These are phyloP conservation scores for Nomada fabriciana DNA, from an alignment of 2,888 invertebrate genomes.

Conservation along the genomic window DNA sequence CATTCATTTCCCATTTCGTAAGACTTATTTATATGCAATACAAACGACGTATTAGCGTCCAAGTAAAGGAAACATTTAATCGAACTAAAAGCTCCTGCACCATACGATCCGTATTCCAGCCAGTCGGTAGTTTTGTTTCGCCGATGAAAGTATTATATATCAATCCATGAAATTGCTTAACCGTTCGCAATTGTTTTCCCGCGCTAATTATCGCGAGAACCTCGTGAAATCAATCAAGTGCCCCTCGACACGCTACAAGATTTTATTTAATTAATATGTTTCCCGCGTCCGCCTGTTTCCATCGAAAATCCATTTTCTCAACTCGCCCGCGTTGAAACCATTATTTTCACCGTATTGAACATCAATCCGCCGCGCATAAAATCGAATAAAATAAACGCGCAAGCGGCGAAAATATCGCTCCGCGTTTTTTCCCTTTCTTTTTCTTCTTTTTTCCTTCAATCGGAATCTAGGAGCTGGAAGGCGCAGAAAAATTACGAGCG, in stretches of 20 bases:
- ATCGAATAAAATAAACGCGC: too few relatives aligned
- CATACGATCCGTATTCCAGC: not conserved
- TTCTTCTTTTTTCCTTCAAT: not conserved
- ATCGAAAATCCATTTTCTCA: not conserved
- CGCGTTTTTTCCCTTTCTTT: not conserved
- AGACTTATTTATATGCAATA: not conserved
- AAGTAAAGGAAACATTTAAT: not conserved
- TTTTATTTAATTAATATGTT: constrained; percentile 7
- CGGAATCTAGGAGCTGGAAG: constrained; percentile 27
- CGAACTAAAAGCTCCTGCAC: not conserved
- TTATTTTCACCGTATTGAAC: not conserved
- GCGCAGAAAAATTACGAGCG: constrained; percentile 51
- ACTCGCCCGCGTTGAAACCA: not conserved
- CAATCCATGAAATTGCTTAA: not conserved
- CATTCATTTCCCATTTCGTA: too few relatives aligned
- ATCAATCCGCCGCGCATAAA: not conserved
- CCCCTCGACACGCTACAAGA: not conserved
- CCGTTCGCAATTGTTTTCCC: not conserved
- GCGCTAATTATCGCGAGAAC: not conserved
- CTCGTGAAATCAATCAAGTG: constrained; percentile 15
- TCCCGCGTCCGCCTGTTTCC: not conserved
- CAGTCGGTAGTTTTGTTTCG: not conserved
- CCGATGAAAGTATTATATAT: not conserved
- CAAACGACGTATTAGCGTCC: not conserved
- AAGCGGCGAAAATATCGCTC: not conserved